Conservation (phyloP, 2,113 vertebrate species). For the Oenanthe melanoleuca region DNA sequence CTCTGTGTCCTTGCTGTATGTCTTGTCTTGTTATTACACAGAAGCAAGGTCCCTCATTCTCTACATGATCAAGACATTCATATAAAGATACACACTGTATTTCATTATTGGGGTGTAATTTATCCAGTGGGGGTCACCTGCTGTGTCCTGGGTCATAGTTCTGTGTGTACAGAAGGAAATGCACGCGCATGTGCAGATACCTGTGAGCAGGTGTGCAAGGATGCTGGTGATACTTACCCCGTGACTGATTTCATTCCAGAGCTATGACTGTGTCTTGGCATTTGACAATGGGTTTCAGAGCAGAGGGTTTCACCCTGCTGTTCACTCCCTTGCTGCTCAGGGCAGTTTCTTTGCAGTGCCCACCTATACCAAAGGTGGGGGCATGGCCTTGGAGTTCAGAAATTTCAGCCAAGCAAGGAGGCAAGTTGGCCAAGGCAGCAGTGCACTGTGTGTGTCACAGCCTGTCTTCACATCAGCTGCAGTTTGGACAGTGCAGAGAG, state of each 20-base stretch:
- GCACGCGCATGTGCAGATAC: not conserved
- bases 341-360: fast-evolving
- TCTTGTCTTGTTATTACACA: not conserved
- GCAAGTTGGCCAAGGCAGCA: not conserved
- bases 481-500: not conserved
- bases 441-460: not conserved
- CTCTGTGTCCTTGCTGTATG: constrained; percentile 7
- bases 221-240: not conserved
- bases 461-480: fast-evolving
- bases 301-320: not conserved
- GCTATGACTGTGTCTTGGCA: not conserved
- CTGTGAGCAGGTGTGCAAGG: not conserved
- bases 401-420: not conserved
- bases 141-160: not conserved
- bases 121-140: not conserved
- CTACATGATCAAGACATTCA: not conserved
- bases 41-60: not conserved
- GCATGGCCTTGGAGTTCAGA: not conserved
- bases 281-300: not conserved
- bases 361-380: not conserved
- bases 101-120: not conserved
- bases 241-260: not conserved
- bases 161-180: not conserved
- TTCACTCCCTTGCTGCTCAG: not conserved
- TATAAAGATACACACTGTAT: not conserved